Evolutionary conservation across 2,797 vertebrate species (phyloP).

Genomic region (Tangara arthus): DNA sequence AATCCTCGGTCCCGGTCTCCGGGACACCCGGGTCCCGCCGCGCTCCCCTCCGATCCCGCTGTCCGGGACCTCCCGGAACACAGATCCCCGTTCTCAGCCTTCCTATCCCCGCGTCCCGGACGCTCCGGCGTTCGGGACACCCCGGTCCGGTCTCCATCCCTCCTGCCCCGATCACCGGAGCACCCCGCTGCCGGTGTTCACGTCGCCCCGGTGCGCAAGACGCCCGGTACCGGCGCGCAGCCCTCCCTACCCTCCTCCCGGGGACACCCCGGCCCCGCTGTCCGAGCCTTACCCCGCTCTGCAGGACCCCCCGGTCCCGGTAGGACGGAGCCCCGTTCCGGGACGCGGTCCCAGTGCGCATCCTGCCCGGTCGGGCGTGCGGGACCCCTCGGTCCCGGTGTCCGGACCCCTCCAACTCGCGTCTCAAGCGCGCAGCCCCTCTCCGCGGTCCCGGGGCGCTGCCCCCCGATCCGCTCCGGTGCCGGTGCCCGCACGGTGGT

Average conservation of each 20-base stretch:
- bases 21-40: background rate
- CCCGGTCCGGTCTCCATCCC: background rate
- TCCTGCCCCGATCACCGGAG: background rate
- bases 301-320: background rate
- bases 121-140: background rate
- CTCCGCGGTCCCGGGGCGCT: background rate
- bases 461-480: background rate
- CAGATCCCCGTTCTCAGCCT: background rate
- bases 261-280: background rate
- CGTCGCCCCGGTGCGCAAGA: background rate
- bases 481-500: background rate
- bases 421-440: background rate
- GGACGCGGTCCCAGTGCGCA: background rate
- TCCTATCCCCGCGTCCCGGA: background rate
- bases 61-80: background rate
- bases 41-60: background rate
- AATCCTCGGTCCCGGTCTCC: background rate
- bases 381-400: background rate
- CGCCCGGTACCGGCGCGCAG: background rate
- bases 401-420: background rate
- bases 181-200: background rate
- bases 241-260: background rate
- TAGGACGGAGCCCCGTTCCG: background rate
- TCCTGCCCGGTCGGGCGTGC: background rate
- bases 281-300: background rate